phyloP scores from a whole-genome alignment of 2,797 vertebrate species.

The Harpagifer antarcticus region DNA sequence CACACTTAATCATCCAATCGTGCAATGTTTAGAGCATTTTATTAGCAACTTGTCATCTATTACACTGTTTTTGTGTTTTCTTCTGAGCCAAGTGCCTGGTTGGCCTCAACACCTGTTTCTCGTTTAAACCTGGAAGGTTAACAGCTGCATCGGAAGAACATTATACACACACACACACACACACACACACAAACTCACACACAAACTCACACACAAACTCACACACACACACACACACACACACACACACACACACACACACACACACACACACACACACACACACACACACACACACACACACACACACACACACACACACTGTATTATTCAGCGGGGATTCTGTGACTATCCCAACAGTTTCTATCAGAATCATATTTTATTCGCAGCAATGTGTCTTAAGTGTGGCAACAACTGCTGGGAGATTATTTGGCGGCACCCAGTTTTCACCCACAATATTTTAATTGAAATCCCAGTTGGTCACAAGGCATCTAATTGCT shows the following conservation, averaged over 20 bases:
- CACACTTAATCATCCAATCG: constrained; percentile 45
- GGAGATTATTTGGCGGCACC: constrained; percentile 12
- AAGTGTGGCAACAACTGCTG: constrained; percentile 38
- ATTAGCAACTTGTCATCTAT: constrained; percentile 69
- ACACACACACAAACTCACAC: constrained; percentile 8
- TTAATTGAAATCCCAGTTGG: constrained; percentile 41
- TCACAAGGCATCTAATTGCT: constrained; percentile 49
- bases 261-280: background rate
- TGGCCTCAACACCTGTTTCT: constrained; percentile 73
- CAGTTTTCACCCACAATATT: background rate
- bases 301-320: background rate
- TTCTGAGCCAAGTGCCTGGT: constrained; percentile 36
- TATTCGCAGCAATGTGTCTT: constrained; percentile 46
- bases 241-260: constrained; percentile 13
- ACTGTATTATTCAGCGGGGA: constrained; percentile 33
- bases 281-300: too few relatives aligned
- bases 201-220: constrained; percentile 16
- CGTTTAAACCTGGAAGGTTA: constrained; percentile 73
- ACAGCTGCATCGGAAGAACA: constrained; percentile 66
- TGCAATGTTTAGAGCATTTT: constrained; percentile 38
- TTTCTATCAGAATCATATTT: constrained; percentile 32
- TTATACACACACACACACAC: constrained; percentile 8
- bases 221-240: constrained; percentile 1
- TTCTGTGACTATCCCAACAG: constrained; percentile 18
- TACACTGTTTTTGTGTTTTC: constrained; percentile 45